Evolutionary conservation across 2,888 invertebrate genomes (phyloP), one percentile per base, ranked within the genome.

Genomic region (Tupiocoris notatus): DNA sequence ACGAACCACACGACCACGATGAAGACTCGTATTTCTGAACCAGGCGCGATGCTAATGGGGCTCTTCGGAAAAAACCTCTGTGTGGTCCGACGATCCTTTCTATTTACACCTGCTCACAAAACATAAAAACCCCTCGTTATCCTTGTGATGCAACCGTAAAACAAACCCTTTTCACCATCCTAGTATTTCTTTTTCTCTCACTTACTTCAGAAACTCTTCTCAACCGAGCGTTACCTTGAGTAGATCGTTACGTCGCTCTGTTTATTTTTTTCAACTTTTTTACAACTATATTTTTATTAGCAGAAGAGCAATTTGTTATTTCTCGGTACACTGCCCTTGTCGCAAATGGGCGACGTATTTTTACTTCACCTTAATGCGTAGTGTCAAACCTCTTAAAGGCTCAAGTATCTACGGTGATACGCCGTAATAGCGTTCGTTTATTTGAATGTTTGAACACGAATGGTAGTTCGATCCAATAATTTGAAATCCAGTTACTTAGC

Each of bases 71-170:
- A 39, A 39, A 70, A 63, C 67, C 25, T 23, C 23, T 73, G 73
- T 73, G 73, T 73, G 73, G 73, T 73, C 73, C 39, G 39, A 39
- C 39, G 39, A 39, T 39, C 12, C 62, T 54, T 39, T 73, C 73
- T 73, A 62, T 73, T 73, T 73, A 73, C 73, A 73, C 73, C 73
- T 73, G 73, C 73, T 73, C 63, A 73, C 62, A 73, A 73, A 61
- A 73, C 73, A 73, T 58, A 59, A 58, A 39, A 61, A 70, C 70
- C 70, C 21, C 70, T 70, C 70, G 70, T 70, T 70, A 70, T 70
- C 25, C 70, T 22, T 70, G 70, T 70, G 70, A 70, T 61, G 70
- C 70, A 70, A 70, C 61, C 70, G 70, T 70, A 61, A 70, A 61
- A 39, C n/a, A 23, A 61, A 59, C 24, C 61, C 59, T 59, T 22